These are phyloP conservation scores for Bufo gargarizans DNA, from an alignment of 2,113 vertebrate species.

Conservation along the genomic window DNA sequence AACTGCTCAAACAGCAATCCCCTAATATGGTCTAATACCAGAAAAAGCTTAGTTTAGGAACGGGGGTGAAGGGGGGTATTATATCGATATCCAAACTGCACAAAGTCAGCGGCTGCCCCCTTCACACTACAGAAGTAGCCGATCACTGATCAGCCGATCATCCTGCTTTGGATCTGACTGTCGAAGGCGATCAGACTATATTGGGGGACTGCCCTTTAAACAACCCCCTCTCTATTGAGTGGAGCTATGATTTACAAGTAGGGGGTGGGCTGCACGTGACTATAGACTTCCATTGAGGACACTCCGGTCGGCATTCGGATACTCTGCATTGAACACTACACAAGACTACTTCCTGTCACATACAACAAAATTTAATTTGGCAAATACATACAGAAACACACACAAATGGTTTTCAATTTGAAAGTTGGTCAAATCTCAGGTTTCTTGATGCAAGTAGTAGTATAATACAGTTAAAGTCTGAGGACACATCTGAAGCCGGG, in stretches of 20 bases:
- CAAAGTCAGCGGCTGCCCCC: no score
- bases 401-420: not conserved
- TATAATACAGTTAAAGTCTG: not conserved
- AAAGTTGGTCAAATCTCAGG: not conserved
- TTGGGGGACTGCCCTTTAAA: not conserved
- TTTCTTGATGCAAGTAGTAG: not conserved
- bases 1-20: not conserved
- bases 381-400: slow-evolving; percentile 44
- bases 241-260: not conserved
- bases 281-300: not conserved
- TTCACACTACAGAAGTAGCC: not conserved
- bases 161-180: not conserved
- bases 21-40: not conserved
- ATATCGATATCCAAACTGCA: no score
- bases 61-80: rapidly evolving
- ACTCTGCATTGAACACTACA: slow-evolving; percentile 1
- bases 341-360: not conserved
- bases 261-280: not conserved
- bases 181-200: not conserved
- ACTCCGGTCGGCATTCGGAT: not conserved
- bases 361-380: slow-evolving; percentile 26
- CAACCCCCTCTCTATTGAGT: not conserved
- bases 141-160: not conserved
- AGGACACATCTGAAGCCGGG: no score
- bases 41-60: not conserved